phyloP scores from a whole-genome alignment of 1,140 invertebrate genomes.

The Chelonus insularis region DNA sequence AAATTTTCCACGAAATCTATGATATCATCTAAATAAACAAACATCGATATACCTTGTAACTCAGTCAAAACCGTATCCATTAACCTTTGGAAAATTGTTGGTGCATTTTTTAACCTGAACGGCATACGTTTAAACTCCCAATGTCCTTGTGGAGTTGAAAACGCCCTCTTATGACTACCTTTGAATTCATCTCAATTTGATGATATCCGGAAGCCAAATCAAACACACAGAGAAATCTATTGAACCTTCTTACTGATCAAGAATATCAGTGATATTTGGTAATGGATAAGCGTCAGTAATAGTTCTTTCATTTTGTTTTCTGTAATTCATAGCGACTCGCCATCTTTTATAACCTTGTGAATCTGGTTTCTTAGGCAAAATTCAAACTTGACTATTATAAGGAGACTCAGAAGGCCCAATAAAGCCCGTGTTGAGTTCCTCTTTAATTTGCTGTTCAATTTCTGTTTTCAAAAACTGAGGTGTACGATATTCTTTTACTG shows the following conservation, averaged over 20 bases:
- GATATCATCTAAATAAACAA: slow-evolving; percentile 13
- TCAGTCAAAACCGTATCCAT: slow-evolving; percentile 3
- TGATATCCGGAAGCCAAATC: background rate
- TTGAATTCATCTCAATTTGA: background rate
- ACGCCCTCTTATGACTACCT: background rate
- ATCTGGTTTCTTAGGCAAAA: background rate
- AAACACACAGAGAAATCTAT: background rate
- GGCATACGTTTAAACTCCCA: slow-evolving; percentile 4
- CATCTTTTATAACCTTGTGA: background rate
- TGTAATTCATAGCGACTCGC: background rate
- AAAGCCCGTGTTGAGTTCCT: background rate
- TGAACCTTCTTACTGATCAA: background rate
- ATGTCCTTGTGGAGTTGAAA: background rate
- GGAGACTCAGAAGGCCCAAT: background rate
- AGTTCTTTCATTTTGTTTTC: background rate
- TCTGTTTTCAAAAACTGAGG: background rate
- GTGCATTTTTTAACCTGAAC: slow-evolving; percentile 4
- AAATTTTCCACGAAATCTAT: background rate
- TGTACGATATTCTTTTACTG: background rate
- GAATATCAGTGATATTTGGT: background rate
- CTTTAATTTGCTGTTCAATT: background rate
- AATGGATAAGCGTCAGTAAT: background rate
- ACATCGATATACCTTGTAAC: background rate
- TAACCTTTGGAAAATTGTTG: background rate
- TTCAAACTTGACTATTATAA: background rate